A percentile compares a stretch with the other conserved stretches of the same genome.
Conservation (phyloP, 2,113 vertebrate species). For the Leucosticte australis region DNA sequence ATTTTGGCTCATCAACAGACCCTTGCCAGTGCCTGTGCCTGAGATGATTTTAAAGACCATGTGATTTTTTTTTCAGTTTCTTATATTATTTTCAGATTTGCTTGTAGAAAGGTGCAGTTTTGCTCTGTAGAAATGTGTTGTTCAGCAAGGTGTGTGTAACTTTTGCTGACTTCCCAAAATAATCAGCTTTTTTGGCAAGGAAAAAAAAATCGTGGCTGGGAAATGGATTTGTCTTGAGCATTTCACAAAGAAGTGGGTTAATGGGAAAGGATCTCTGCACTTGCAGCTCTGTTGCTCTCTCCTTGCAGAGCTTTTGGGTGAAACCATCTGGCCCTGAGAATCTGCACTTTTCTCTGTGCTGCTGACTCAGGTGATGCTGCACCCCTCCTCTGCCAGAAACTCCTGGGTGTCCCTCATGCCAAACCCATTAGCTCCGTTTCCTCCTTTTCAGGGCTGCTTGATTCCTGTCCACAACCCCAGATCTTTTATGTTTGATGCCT, state of each 20-base stretch:
- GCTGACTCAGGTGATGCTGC: background rate
- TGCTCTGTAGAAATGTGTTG: background rate
- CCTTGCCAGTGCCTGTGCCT: background rate
- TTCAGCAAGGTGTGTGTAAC: background rate
- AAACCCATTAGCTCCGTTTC: background rate
- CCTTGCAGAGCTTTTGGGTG: background rate
- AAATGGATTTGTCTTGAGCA: background rate
- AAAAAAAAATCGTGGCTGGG: rapidly evolving
- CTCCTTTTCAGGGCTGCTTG: background rate
- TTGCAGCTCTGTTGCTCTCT: background rate
- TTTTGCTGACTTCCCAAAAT: background rate
- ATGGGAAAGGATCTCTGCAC: rapidly evolving
- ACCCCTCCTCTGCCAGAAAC: background rate
- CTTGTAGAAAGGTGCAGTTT: background rate
- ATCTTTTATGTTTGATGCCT: background rate
- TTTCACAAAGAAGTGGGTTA: background rate
- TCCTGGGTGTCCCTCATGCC: background rate
- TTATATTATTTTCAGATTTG: background rate
- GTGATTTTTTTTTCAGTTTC: background rate
- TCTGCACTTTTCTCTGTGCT: background rate
- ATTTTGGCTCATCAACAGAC: background rate
- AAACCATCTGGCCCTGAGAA: background rate
- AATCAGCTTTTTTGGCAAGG: background rate
- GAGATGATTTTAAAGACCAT: background rate
- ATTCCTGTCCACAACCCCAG: background rate